Evolutionary conservation across 2,888 invertebrate genomes (phyloP).

Genomic region (Teleiodes luculella): DNA sequence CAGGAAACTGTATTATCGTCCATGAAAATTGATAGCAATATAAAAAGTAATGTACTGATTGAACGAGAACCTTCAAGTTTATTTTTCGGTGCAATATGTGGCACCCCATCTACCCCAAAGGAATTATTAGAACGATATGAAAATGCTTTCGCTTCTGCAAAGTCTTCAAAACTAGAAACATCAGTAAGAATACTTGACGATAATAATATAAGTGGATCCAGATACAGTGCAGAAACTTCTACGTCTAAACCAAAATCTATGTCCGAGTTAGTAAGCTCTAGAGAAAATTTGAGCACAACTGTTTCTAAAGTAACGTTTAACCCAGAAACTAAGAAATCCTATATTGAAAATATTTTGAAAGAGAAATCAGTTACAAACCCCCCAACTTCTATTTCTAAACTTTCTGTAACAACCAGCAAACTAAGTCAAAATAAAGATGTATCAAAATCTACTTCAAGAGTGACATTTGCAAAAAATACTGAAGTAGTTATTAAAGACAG

Average conservation of each 20-base stretch:
- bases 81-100: not conserved
- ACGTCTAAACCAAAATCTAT: not conserved
- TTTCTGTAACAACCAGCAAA: not conserved
- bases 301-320: not conserved
- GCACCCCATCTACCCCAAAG: not conserved
- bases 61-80: not conserved
- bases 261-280: not conserved
- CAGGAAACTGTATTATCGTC: not conserved
- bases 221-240: not conserved
- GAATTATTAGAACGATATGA: not conserved
- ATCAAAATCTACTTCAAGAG: not conserved
- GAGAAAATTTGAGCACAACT: not conserved
- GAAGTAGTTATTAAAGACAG: not conserved
- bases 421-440: not conserved
- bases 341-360: not conserved
- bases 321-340: not conserved
- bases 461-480: not conserved
- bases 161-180: not conserved
- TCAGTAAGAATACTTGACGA: too few relatives aligned
- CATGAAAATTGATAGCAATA: not conserved
- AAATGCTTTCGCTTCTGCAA: not conserved
- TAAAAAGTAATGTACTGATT: too few relatives aligned
- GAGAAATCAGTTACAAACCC: not conserved
- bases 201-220: not conserved
- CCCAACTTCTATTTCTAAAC: not conserved